These are phyloP conservation scores for Dicentrarchus labrax DNA, from an alignment of 2,113 vertebrate genomes.

Conservation along the genomic window DNA sequence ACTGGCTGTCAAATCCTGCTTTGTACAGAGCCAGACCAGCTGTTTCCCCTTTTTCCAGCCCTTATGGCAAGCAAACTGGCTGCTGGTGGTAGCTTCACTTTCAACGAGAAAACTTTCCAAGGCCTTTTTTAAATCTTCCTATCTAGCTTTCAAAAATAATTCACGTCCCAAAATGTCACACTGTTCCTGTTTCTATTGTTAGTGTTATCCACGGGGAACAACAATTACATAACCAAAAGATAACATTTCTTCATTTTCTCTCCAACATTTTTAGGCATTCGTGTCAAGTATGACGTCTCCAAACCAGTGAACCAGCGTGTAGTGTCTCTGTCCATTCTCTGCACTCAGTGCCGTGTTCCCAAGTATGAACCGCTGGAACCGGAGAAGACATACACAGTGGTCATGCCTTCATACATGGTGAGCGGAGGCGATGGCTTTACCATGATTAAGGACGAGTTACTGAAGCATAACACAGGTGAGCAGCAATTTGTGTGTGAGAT, in stretches of 20 bases:
- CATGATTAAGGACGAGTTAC: constrained; percentile 87
- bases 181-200: neutral
- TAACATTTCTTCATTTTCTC: neutral
- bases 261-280: constrained; percentile 85
- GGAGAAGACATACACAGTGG: constrained; percentile 86
- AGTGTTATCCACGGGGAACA: neutral
- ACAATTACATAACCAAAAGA: neutral
- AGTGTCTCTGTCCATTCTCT: constrained; percentile 84
- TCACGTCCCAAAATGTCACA: neutral
- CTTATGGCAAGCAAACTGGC: neutral
- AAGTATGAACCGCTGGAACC: constrained; percentile 84
- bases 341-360: constrained; percentile 90
- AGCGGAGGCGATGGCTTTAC: constrained; percentile 89
- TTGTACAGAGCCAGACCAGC: neutral
- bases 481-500: neutral
- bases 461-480: constrained; percentile 91
- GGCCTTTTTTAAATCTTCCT: neutral
- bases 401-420: constrained; percentile 86
- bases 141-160: neutral
- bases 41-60: neutral
- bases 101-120: neutral
- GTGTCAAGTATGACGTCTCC: constrained; percentile 88
- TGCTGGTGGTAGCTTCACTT: neutral
- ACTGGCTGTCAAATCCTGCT: neutral
- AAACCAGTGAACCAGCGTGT: constrained; percentile 84